A percentile compares a stretch with the other conserved stretches of the same genome.
Conservation (phyloP, 2,113 vertebrate genomes). For the Psittacus erithacus region DNA sequence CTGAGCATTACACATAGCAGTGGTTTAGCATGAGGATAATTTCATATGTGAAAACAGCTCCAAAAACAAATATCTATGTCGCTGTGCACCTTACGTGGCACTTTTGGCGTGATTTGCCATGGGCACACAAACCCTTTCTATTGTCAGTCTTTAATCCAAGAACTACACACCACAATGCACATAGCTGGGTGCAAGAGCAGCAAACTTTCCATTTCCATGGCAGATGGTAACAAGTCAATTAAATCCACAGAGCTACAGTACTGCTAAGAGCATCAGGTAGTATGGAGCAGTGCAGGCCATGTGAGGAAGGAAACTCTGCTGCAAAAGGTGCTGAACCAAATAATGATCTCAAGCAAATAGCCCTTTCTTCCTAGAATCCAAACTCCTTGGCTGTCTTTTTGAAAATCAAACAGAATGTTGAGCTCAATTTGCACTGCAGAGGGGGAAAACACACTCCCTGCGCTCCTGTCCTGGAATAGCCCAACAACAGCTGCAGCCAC, state of each 20-base stretch:
- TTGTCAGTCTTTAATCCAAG: neutral
- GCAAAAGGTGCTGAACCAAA: neutral
- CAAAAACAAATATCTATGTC: neutral
- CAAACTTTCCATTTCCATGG: constrained; percentile 24
- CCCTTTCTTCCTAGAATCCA: neutral
- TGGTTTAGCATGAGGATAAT: constrained; percentile 28
- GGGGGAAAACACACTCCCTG: neutral
- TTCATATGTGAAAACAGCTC: neutral
- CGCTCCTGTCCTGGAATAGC: neutral
- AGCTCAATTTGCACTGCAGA: constrained; percentile 29
- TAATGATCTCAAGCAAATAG: neutral
- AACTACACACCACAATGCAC: neutral
- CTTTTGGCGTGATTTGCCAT: neutral
- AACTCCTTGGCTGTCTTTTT: neutral
- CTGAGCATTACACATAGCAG: neutral
- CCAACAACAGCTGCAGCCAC: constrained; percentile 16
- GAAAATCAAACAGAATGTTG: constrained; percentile 1
- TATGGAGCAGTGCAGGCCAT: neutral
- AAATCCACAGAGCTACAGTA: neutral
- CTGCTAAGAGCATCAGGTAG: neutral
- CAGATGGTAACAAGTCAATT: constrained; percentile 30
- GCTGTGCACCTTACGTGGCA: rapidly evolving
- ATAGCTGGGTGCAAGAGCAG: neutral
- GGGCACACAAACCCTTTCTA: neutral
- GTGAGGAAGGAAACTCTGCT: neutral